phyloP scores from a whole-genome alignment of 2,113 vertebrate genomes.

The Mesocricetus auratus region DNA sequence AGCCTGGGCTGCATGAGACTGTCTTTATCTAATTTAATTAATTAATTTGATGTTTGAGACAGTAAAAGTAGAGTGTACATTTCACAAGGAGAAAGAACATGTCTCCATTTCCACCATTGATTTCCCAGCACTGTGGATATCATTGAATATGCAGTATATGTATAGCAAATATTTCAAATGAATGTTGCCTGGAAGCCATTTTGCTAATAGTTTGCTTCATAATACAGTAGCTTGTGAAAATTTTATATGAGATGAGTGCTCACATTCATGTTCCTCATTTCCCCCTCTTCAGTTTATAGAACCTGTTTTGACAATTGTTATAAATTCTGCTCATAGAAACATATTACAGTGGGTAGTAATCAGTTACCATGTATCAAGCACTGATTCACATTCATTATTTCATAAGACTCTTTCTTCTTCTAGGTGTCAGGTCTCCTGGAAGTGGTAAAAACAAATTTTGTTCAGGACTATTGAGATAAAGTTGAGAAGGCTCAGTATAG shows the following conservation, averaged over 20 bases:
- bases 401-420: not conserved
- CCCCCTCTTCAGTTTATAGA: slow-evolving; percentile 28
- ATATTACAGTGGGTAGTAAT: not conserved
- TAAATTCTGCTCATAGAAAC: slow-evolving; percentile 26
- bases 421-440: too few relatives aligned
- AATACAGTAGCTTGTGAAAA: slow-evolving; percentile 25
- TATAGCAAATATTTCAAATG: slow-evolving; percentile 18
- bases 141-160: not conserved
- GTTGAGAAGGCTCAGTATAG: not conserved
- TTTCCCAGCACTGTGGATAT: not conserved
- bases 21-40: not conserved
- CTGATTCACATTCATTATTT: slow-evolving; percentile 46
- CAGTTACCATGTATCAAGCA: slow-evolving; percentile 33
- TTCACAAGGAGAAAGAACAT: not conserved
- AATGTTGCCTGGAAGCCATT: not conserved
- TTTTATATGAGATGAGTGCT: not conserved
- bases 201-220: slow-evolving; percentile 23
- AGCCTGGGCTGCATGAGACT: not conserved
- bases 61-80: not conserved
- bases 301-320: not conserved
- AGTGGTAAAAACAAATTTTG: not conserved
- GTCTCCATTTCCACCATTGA: not conserved
- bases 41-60: slow-evolving; percentile 2
- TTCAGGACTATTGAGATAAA: not conserved
- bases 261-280: slow-evolving; percentile 18